Percentiles rank a stretch among this genome's conserved stretches.
Conservation (phyloP, 2,888 invertebrate species). For the Rhagonycha lutea region DNA sequence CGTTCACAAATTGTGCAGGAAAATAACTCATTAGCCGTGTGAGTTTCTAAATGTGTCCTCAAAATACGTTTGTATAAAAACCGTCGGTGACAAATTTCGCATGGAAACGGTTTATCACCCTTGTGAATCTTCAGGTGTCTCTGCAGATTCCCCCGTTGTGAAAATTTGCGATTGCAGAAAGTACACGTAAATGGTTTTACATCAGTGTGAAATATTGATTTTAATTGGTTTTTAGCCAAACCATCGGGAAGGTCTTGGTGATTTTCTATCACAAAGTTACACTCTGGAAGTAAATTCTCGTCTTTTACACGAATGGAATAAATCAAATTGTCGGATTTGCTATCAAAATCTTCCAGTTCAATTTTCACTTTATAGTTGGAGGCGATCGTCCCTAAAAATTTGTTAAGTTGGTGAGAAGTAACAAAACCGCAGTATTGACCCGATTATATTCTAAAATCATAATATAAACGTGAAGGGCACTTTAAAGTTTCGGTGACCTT, state of each 20-base stretch:
- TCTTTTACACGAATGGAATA: not conserved
- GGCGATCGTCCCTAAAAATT: not conserved
- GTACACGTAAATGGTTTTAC: not conserved
- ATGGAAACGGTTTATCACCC: not conserved
- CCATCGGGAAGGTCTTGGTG: not conserved
- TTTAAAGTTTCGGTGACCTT: not conserved
- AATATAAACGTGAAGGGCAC: too few relatives aligned
- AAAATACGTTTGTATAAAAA: not conserved
- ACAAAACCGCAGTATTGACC: not conserved
- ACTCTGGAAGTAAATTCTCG: not conserved
- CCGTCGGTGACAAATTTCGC: not conserved
- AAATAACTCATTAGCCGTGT: not conserved
- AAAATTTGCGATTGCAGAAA: not conserved
- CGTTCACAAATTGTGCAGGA: not conserved
- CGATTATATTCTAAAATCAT: not conserved
- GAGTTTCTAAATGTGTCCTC: not conserved
- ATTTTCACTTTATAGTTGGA: not conserved
- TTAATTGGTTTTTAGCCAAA: not conserved
- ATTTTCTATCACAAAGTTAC: not conserved
- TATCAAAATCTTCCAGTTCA: not conserved
- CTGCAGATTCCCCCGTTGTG: not conserved
- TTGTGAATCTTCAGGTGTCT: not conserved
- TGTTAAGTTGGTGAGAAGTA: not conserved
- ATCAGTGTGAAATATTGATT: not conserved
- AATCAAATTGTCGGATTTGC: not conserved